phyloP scores from a whole-genome alignment of 2,888 invertebrate species.

The Eristalinus aeneus region DNA sequence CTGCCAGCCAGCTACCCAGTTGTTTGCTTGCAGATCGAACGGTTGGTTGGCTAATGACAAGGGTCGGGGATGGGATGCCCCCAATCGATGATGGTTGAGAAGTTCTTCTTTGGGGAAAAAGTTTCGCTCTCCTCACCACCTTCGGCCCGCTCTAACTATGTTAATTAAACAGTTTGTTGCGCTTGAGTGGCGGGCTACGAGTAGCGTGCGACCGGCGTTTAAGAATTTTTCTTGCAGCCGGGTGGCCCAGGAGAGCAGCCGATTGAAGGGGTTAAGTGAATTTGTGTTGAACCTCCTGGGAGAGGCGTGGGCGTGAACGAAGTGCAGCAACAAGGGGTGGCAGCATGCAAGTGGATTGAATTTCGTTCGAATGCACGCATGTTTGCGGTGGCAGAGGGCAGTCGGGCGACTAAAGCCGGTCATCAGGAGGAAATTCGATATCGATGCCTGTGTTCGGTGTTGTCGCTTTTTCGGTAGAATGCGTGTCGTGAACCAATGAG shows the following conservation, averaged over 20 bases:
- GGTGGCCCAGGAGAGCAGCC: neutral
- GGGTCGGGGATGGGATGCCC: neutral
- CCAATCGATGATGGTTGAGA: conserved; percentile 18
- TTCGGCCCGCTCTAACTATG: conserved; percentile 8
- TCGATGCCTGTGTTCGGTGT: too few relatives aligned
- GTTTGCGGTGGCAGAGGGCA: too few relatives aligned
- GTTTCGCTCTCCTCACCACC: neutral
- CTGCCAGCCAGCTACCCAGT: neutral
- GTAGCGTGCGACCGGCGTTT: neutral
- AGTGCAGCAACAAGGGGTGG: too few relatives aligned
- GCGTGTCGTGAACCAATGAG: too few relatives aligned
- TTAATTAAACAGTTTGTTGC: conserved; percentile 39
- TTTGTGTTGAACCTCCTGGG: neutral
- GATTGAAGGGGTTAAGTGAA: too few relatives aligned
- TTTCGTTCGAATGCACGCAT: too few relatives aligned
- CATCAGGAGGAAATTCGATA: too few relatives aligned
- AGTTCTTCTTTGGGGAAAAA: conserved; percentile 17
- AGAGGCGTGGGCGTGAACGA: too few relatives aligned
- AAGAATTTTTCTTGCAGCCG: neutral
- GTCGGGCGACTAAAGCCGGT: too few relatives aligned
- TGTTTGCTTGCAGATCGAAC: neutral
- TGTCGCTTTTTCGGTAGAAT: too few relatives aligned
- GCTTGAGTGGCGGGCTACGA: neutral
- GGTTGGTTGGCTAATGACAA: neutral
- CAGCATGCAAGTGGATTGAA: too few relatives aligned